phyloP scores from a whole-genome alignment of 2,113 vertebrate species.

The Petroica traversi region DNA sequence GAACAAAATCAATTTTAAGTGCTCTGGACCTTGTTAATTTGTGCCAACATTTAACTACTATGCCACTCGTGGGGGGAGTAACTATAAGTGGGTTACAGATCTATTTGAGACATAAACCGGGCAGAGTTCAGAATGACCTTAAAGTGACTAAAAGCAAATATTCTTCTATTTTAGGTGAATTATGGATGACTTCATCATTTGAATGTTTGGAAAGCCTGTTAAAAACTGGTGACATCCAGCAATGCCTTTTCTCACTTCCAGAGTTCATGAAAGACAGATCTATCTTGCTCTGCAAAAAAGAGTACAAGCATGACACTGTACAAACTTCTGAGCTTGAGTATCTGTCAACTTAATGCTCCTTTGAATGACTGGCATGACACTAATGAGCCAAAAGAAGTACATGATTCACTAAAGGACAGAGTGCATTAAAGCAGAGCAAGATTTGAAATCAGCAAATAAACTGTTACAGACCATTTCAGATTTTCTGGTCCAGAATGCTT shows the following conservation, averaged over 20 bases:
- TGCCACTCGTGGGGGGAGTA: rapidly evolving
- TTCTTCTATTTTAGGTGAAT: not conserved
- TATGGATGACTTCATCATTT: not conserved
- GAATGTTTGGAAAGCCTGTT: not conserved
- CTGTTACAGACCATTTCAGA: not conserved
- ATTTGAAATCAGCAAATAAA: not conserved
- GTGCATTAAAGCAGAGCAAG: not conserved
- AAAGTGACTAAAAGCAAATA: not conserved
- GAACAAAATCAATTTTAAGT: not conserved
- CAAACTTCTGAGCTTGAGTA: not conserved
- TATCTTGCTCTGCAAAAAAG: not conserved
- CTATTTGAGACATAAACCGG: not conserved
- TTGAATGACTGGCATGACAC: not conserved
- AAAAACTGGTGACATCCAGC: not conserved
- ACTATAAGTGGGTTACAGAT: not conserved
- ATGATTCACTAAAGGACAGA: not conserved
- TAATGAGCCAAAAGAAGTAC: not conserved
- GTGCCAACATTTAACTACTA: not conserved
- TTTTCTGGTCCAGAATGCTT: not conserved
- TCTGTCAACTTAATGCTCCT: not conserved
- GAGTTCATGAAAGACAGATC: not conserved
- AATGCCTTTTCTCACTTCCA: not conserved
- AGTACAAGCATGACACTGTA: not conserved
- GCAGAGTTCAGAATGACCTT: not conserved
- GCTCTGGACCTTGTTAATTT: not conserved